Percentiles rank a stretch among this genome's conserved stretches.
Conservation (phyloP, 2,113 vertebrate genomes). For the Sylvietta virens region DNA sequence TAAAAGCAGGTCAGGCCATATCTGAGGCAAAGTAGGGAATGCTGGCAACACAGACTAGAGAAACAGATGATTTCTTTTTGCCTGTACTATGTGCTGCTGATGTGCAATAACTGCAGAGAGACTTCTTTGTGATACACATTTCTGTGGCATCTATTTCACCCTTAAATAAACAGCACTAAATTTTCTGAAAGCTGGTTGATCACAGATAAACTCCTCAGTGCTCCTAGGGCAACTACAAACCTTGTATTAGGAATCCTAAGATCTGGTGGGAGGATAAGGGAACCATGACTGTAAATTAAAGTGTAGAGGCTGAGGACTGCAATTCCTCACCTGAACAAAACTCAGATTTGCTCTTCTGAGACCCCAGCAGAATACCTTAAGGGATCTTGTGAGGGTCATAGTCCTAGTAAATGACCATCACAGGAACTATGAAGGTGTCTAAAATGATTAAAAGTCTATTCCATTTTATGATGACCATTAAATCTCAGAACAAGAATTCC, state of each 20-base stretch:
- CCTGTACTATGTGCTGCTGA: not conserved
- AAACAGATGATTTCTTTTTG: not conserved
- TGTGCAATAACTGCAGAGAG: not conserved
- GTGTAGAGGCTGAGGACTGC: not conserved
- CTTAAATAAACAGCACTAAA: not conserved
- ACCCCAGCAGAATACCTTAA: not conserved
- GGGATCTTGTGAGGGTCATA: not conserved
- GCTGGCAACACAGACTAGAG: not conserved
- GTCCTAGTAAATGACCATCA: not conserved
- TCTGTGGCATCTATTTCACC: not conserved
- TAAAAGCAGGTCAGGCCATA: not conserved
- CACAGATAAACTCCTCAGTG: not conserved
- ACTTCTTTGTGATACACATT: not conserved
- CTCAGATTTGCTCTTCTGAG: not conserved
- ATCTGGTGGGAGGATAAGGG: not conserved
- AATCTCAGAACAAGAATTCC: not conserved
- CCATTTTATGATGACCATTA: not conserved
- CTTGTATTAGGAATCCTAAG: not conserved
- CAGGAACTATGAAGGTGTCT: not conserved
- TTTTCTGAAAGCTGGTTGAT: not conserved
- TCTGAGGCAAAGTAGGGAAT: not conserved
- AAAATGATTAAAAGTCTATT: not conserved
- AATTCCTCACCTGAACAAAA: not conserved
- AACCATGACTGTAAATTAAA: not conserved
- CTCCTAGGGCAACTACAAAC: not conserved